Conservation (phyloP, 2,113 vertebrate species). For the Sula dactylatra region DNA sequence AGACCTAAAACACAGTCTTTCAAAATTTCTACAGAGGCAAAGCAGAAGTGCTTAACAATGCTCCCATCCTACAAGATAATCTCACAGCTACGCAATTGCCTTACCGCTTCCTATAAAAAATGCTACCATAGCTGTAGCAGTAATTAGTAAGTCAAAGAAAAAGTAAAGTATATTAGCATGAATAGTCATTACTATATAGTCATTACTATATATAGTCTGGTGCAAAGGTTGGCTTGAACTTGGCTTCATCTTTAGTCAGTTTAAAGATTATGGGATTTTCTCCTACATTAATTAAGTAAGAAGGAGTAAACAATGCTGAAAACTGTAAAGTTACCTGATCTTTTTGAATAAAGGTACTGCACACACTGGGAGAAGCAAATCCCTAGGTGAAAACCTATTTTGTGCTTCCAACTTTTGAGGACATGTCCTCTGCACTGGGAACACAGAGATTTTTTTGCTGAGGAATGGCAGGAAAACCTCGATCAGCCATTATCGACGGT, state of each 20-base stretch:
- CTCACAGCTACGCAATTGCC: constrained; percentile 8
- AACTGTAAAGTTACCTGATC: background rate
- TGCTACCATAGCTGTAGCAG: background rate
- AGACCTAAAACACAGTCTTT: constrained; percentile 24
- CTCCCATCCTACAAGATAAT: background rate
- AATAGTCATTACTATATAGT: constrained; percentile 12
- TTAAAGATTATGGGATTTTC: background rate
- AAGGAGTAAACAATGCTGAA: background rate
- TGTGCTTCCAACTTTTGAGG: background rate
- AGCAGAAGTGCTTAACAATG: background rate
- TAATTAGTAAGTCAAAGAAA: constrained; percentile 52
- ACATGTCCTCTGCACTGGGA: background rate
- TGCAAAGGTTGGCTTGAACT: constrained; percentile 8
- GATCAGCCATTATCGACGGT: background rate
- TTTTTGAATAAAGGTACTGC: background rate
- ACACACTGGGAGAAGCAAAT: background rate
- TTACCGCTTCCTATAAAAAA: constrained; percentile 21
- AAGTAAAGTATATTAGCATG: constrained; percentile 36
- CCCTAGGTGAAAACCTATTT: background rate
- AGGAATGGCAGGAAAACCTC: background rate
- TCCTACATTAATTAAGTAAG: background rate
- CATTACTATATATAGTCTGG: constrained; percentile 1
- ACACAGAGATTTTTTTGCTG: background rate
- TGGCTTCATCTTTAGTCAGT: constrained; percentile 7
- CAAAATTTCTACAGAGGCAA: background rate